Conservation (phyloP, 2,797 vertebrate genomes). For the Pipistrellus kuhlii region DNA sequence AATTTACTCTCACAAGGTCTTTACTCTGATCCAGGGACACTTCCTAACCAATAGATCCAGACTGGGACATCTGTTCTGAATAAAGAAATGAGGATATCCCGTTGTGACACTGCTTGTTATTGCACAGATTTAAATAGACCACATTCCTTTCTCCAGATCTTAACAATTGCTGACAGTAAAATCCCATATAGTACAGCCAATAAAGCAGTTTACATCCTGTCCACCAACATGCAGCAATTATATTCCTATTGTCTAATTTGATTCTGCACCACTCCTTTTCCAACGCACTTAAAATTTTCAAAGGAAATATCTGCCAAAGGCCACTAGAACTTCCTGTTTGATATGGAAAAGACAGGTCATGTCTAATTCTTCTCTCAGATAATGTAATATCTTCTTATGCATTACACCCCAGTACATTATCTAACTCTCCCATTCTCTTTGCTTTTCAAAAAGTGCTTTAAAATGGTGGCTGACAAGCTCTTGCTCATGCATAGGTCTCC, state of each 20-base stretch:
- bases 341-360: not conserved
- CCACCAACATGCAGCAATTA: slow-evolving; percentile 42
- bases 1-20: slow-evolving; percentile 26
- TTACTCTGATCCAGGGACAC: not conserved
- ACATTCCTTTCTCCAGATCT: slow-evolving; percentile 59
- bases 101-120: slow-evolving; percentile 58
- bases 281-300: slow-evolving; percentile 50
- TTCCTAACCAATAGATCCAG: slow-evolving; percentile 46
- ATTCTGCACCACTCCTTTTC: slow-evolving; percentile 37
- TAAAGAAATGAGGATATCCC: slow-evolving; percentile 61
- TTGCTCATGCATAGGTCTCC: not conserved
- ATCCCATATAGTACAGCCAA: slow-evolving; percentile 50
- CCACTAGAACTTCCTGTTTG: not conserved
- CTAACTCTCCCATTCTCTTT: not conserved
- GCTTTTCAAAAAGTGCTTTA: slow-evolving; percentile 59
- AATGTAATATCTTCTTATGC: not conserved
- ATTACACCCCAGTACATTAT: not conserved
- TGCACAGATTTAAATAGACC: slow-evolving; percentile 70
- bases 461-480: slow-evolving; percentile 2
- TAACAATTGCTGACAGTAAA: slow-evolving; percentile 57
- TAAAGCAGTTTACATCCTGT: slow-evolving; percentile 48
- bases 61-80: slow-evolving; percentile 63
- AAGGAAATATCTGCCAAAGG: slow-evolving; percentile 56
- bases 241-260: slow-evolving; percentile 48
- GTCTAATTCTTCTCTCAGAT: not conserved